Evolutionary conservation across 1,140 invertebrate species (phyloP).

Genomic region (Brachionus sp.): DNA sequence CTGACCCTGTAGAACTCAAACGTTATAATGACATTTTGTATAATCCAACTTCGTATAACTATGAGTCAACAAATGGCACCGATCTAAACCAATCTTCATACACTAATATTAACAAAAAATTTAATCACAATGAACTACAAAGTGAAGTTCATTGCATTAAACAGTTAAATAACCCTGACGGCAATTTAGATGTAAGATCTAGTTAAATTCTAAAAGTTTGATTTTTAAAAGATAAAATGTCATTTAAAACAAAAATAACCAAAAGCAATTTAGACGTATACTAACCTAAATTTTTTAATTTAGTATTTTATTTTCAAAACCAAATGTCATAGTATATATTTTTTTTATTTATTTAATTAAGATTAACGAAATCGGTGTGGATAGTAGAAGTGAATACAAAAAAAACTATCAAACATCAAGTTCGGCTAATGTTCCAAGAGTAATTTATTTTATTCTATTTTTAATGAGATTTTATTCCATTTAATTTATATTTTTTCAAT

Average conservation of each 20-base stretch:
- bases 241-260: not conserved
- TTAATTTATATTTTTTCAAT: not conserved
- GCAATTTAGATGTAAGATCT: conserved; percentile 15
- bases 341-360: not conserved
- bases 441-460: not conserved
- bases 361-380: not conserved
- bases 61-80: not conserved
- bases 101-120: not conserved
- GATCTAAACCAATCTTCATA: not conserved
- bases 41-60: not conserved
- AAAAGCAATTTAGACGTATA: not conserved
- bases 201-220: not conserved
- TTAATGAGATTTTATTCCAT: not conserved
- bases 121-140: not conserved
- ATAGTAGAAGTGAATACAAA: conserved; percentile 1
- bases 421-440: not conserved
- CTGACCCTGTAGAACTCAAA: not conserved
- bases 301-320: not conserved
- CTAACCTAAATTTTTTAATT: not conserved
- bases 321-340: not conserved
- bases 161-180: not conserved
- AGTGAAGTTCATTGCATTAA: not conserved
- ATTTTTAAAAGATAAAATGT: not conserved
- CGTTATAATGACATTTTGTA: conserved; percentile 5
- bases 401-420: conserved; percentile 24